Evolutionary conservation across 2,113 vertebrate species (phyloP), one percentile per base, ranked within the genome.

Genomic region (Pelobates fuscus): DNA sequence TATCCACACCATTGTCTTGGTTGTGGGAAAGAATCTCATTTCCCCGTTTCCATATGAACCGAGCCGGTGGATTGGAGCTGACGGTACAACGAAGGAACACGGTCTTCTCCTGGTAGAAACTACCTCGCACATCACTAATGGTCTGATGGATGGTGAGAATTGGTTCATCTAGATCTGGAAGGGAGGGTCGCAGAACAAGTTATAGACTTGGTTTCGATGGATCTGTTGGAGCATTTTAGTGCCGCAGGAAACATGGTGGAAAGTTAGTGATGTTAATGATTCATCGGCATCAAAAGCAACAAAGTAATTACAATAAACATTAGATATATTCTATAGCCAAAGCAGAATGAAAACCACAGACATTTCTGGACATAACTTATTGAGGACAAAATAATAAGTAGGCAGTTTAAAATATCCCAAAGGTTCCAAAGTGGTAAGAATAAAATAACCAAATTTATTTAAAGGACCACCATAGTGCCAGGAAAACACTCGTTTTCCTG

Each of bases 71-170:
- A 87, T 98, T 99, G 82, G 97, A 99, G 90, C 96, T 98, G 81
- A 98, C 97, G 0, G 97, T 98, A 78, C 97, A 98, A 71, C 97
- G 95, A 21, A 99, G 92, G 81, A 98, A 98, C 79, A 98, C 96
- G 0, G 97, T 98, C 88, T 98, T 98, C 88, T 99, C 97, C 83
- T 98, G 96, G 85, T 98, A 99, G 88, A 97, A 99, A 83, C 94
- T 98, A 67, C 95, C 96, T 0, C 96, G 92, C 1, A 98, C 96
- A 0, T 98, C 97, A 0, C 97, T 98, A 82, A 98, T 96, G 2
- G 96, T 99, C 92, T 98, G 97, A 81, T 98, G 97, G 41, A 98
- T 89, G 0, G 96, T 99, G 81, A 99, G 92, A 80, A 98, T 80
- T 0, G 97, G 97, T 27, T 90, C 92, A 21, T 98, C 96, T 80